Evolutionary conservation across 2,113 vertebrate genomes (phyloP), one percentile per base, ranked within the genome.

Genomic region (Notiomystis cincta): DNA sequence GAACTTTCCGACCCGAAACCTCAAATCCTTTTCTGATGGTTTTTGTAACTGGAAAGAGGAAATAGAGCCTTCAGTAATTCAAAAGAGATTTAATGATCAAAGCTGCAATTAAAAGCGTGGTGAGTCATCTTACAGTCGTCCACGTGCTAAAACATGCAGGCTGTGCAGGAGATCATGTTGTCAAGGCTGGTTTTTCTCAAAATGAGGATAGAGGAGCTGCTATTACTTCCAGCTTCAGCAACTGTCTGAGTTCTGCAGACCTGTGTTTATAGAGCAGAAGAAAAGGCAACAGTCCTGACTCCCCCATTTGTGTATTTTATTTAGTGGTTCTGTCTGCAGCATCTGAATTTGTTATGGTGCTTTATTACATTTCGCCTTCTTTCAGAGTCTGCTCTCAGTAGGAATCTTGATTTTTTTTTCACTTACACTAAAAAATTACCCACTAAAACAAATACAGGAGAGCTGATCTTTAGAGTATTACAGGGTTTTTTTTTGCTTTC

Each of bases 11-110:
- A 47, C 85, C 88, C 48, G 65, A 90, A 87, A 89, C 90, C 88
- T 92, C 93, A 96, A 73, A 82, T 89, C 60, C 76, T 71, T 90
- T 81, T 94, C 90, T 93, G 90, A 33, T 71, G 88, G 37, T 61
- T 92, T 94, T 85, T 31, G 77, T 90, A 33, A 78, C 72, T 65
- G 64, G 67, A 57, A 88, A 95, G 65, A 3, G 22, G 92, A 93
- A 96, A 81, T 56, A 23, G 73, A 70, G 35, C 61, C 82, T 81
- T 65, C 60, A 71, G 92, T 87, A 83, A 97, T 86, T 87, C 72
- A 38, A 75, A 81, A 86, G 89, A 90, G 88, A 95, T 96, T 90
- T 75, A 75, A 57, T 57, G 85, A 93, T 96, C 95, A 92, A 95
- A 96, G 95, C 72, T 94, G 77, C 82, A 95, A 81, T 92, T 94